Evolutionary conservation across 2,888 invertebrate species (phyloP).

Genomic region (Sympetrum striolatum): DNA sequence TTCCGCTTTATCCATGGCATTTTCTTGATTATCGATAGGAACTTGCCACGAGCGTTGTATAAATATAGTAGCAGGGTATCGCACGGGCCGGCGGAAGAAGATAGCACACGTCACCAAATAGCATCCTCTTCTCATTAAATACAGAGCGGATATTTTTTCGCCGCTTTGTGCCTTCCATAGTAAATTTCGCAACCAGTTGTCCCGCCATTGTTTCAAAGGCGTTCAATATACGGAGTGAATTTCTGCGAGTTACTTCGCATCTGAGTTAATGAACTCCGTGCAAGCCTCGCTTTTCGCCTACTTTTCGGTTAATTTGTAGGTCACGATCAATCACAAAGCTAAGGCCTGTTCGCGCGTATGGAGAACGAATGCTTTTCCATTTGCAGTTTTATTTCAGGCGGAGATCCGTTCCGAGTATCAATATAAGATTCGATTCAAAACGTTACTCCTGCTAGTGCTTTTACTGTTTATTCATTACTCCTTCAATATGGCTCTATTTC

Average conservation of each 20-base stretch:
- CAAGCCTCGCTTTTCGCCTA: too few species aligned
- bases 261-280: not conserved
- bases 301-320: too few species aligned
- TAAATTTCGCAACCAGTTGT: not conserved
- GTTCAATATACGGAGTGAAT: not conserved
- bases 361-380: too few species aligned
- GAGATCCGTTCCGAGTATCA: too few species aligned
- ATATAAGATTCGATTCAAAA: too few species aligned
- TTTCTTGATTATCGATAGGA: not conserved
- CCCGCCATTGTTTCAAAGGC: not conserved
- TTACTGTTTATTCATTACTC: too few species aligned
- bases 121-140: not conserved
- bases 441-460: too few species aligned
- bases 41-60: not conserved
- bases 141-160: not conserved
- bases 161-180: not conserved
- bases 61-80: not conserved
- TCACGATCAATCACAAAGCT: too few species aligned
- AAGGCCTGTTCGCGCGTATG: not conserved
- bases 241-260: not conserved
- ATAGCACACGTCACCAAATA: not conserved
- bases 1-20: not conserved
- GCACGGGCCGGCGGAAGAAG: not conserved
- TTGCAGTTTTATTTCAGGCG: too few species aligned
- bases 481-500: too few species aligned